Base-by-base conservation (phyloP, 2,888 invertebrate genomes). In the Athrips mouffetella region DNA sequence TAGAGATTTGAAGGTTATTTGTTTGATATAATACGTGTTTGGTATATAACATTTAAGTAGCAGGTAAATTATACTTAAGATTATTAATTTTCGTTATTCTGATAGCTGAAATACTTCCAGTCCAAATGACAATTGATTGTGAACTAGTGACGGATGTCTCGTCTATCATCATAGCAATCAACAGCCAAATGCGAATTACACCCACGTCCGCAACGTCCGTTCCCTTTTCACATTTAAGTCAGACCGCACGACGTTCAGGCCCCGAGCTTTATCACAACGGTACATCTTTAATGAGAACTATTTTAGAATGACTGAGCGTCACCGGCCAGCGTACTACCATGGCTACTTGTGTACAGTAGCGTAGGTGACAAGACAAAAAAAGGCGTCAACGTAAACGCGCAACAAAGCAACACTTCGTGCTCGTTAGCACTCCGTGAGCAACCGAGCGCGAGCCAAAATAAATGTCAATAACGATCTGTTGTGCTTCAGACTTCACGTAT, bases 231-330 rank as follows among this genome's bases (percentile, higher is more conserved):
- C 51, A 51, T 52, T 51, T 47, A 54, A 55, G 52, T 52, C 47
- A 55, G 46, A 47, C 51, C 48, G 41, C 44, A 37, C 44, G 45
- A 47, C 47, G 45, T 50, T 47, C 42, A 52, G 50, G 33, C 45
- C 47, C 31, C 48, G 37, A 50, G 51, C 46, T 59, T 64, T 67
- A 67, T 67, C 65, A 51, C 51, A 48, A 57, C 48, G 48, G 55
- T 62, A 59, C 56, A 73, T 74, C 70, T 71, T 15, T 67, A 59
- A 59, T 56, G 68, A 71, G 64, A 53, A 70, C 68, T 66, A 70
- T 73, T 74, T 76, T 75, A 70, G 71, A 66, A 64, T 63, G 54
- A 58, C 52, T 63, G 56, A 59, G 65, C 72, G 73, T 73, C 73
- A 75, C 63, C 51, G 60, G 58, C 59, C 58, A 46, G 66, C 69